phyloP scores from a whole-genome alignment of 2,888 invertebrate genomes.

The Scaptomyza cyrtandrae region DNA sequence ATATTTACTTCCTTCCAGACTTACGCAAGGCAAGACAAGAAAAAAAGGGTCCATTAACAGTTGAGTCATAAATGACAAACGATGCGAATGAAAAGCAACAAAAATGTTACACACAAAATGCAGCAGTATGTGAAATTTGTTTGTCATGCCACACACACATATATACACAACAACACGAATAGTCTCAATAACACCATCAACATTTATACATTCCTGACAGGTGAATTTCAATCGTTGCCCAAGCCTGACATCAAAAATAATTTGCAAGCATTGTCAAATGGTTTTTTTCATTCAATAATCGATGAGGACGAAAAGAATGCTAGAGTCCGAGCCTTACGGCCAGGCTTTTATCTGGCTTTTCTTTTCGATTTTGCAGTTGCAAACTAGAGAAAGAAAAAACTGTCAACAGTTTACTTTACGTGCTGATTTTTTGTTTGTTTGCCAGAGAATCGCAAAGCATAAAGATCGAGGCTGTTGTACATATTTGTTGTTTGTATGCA shows the following conservation, averaged over 20 bases:
- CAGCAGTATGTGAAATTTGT: conserved; percentile 33
- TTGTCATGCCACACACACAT: conserved; percentile 9
- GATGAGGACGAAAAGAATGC: conserved; percentile 16
- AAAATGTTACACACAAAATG: conserved; percentile 4
- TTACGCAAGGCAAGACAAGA: background rate
- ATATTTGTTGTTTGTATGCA: conserved; percentile 58
- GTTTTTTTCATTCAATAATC: conserved; percentile 45
- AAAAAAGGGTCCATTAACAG: background rate
- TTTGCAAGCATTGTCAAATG: conserved; percentile 30
- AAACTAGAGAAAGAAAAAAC: background rate
- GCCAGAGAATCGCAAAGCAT: conserved; percentile 8
- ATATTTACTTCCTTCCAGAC: conserved; percentile 1
- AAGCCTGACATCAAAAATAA: conserved; percentile 31
- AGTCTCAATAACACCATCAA: background rate
- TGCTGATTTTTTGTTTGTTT: conserved; percentile 36
- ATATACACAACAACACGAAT: background rate
- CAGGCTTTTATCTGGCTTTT: background rate
- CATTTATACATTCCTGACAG: conserved; percentile 18
- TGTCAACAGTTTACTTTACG: conserved; percentile 49
- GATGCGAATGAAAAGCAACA: conserved; percentile 20
- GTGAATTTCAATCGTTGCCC: conserved; percentile 27
- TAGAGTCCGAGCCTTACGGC: background rate
- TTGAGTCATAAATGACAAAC: conserved; percentile 22
- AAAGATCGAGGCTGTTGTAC: conserved; percentile 52
- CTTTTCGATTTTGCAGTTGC: conserved; percentile 8